Conservation (phyloP, 2,888 invertebrate genomes). For the Pharmacophagus antenor region DNA sequence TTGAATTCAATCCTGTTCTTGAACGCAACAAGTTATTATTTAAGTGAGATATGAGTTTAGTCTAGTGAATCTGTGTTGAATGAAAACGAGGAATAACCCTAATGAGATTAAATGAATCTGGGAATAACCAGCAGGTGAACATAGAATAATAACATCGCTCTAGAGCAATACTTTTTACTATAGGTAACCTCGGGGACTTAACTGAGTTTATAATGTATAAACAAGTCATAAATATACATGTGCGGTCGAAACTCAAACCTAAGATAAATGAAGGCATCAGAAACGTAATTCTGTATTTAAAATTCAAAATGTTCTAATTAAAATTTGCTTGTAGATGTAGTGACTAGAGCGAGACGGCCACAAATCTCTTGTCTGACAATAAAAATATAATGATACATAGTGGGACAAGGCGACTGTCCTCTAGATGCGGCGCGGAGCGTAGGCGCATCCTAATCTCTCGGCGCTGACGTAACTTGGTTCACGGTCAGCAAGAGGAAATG, state of each 20-base stretch:
- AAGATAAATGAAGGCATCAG: neutral
- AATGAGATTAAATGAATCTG: constrained; percentile 16
- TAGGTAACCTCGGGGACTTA: neutral
- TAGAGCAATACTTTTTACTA: neutral
- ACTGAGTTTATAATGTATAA: neutral
- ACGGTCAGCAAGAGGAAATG: constrained; percentile 78
- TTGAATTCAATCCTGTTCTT: too few relatives aligned
- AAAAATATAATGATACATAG: constrained; percentile 13
- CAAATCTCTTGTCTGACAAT: constrained; percentile 4
- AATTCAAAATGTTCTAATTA: neutral
- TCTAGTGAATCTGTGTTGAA: constrained; percentile 31
- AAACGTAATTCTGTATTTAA: neutral
- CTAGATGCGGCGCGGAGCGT: constrained; percentile 44
- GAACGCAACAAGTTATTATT: too few relatives aligned
- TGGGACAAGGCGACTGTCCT: constrained; percentile 50
- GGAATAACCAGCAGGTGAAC: constrained; percentile 5
- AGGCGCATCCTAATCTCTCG: constrained; percentile 66
- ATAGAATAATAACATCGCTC: neutral
- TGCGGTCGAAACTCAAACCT: neutral
- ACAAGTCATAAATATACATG: neutral
- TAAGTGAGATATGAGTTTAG: too few relatives aligned
- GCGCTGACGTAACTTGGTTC: constrained; percentile 75
- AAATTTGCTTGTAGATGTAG: neutral
- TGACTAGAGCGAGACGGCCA: constrained; percentile 7
- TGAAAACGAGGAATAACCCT: constrained; percentile 25